Base-by-base conservation (phyloP, 2,888 invertebrate species). In the Aspidapion aeneum region DNA sequence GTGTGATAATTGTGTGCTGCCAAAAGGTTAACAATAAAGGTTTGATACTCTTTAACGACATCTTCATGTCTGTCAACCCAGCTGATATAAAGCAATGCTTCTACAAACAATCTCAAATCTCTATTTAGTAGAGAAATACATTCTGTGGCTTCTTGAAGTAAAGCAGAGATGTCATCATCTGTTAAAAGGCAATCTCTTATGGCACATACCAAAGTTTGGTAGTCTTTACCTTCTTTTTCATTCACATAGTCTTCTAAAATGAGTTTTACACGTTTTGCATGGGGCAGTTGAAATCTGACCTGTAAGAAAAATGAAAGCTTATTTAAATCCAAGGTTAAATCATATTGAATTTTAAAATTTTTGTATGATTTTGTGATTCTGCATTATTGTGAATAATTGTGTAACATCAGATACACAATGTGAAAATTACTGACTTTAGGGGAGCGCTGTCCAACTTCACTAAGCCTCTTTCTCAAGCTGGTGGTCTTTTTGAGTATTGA, bases 1-100 rank as follows among this genome's bases (percentile, higher is more conserved):
- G 86, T 82, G 75, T 90, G 87, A 74, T 85, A 84, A 68, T 85
- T 86, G 69, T 90, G 89, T 1, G 88, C 87, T 55, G 88, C 86
- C 61, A 90, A 80, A 57, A 91, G 79, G 77, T 89, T 88, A 48
- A 87, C 79, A 35, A 90, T 75, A 73, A 91, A 88, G 55, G 84
- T 82, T 73, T 86, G 84, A 74, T 86, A 91, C 35, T 83, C 83
- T 35, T 79, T 73, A 0, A 86, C 80, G n/a, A 85, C 80, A 55
- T 81, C 79, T 18, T 78, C 63, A 22, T 79, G 78, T 60, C 85
- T 78, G 62, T 80, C 80, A 1, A 79, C 79, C 89, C 89, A 90
- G 70, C 81, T 78, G n/a, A 87, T 71, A 17, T 82, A 80, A 56
- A 90, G 77, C 20, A 90, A 68, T 1, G 84, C 83, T 77, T 88